These are phyloP conservation scores for Heliangelus exortis DNA, from an alignment of 2,797 vertebrate genomes.

Conservation along the genomic window DNA sequence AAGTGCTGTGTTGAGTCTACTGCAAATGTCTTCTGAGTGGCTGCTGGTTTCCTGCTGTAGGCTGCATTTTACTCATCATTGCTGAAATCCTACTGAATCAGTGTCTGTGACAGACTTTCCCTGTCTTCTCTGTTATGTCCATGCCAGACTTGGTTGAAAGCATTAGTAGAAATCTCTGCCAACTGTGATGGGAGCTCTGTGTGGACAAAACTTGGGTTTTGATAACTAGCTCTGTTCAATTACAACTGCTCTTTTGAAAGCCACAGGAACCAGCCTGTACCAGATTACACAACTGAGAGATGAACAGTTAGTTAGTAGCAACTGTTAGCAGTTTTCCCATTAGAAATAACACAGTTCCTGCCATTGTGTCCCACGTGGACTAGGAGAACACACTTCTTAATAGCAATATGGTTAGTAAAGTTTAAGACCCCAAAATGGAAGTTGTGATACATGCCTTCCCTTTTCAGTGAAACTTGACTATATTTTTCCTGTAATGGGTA, in stretches of 20 bases:
- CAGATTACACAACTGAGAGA: background rate
- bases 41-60: background rate
- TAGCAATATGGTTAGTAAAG: background rate
- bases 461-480: background rate
- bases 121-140: background rate
- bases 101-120: background rate
- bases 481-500: background rate
- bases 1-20: background rate
- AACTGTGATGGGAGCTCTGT: background rate
- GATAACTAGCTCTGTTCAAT: background rate
- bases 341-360: background rate
- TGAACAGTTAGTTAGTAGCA: background rate
- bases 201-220: background rate
- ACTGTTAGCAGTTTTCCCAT: background rate
- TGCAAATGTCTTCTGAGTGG: background rate
- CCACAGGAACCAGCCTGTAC: background rate
- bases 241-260: background rate
- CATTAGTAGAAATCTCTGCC: background rate
- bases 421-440: background rate
- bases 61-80: background rate
- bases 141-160: background rate
- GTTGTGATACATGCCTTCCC: background rate
- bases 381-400: background rate
- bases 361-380: background rate
- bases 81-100: background rate